Conservation (phyloP, 92 coral and sea anemone genomes). For the Plumapathes pennacea region DNA sequence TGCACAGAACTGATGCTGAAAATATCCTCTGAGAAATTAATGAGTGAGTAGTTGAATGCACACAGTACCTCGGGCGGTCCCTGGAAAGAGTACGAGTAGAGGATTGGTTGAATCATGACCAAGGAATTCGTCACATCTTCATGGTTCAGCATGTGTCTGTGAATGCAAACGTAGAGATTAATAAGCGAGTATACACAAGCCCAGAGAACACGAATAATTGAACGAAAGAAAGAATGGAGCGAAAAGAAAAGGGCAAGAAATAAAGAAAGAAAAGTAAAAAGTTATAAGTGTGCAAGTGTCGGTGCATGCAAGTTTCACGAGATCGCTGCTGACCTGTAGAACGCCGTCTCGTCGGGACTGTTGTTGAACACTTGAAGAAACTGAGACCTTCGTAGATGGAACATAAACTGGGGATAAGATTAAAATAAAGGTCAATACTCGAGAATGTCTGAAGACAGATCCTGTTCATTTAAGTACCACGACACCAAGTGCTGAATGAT, state of each 20-base stretch:
- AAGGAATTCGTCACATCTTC: slow-evolving; percentile 95
- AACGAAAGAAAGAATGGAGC: background rate
- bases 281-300: too few species aligned
- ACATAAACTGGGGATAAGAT: slow-evolving; percentile 99
- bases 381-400: slow-evolving; percentile 94
- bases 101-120: slow-evolving; percentile 95
- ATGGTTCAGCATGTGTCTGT: slow-evolving; percentile 89
- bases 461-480: too few species aligned
- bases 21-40: too few species aligned
- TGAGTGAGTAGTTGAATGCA: too few species aligned
- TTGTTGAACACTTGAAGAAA: slow-evolving; percentile 96
- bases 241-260: background rate
- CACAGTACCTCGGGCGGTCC: slow-evolving; percentile 97
- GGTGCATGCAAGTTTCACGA: too few species aligned
- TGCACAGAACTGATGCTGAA: background rate
- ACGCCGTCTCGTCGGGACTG: slow-evolving; percentile 99
- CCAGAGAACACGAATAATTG: too few species aligned
- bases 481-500: too few species aligned
- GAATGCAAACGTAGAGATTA: background rate
- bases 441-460: too few species aligned
- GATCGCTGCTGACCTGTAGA: slow-evolving; percentile 67
- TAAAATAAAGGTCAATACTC: too few species aligned
- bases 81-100: slow-evolving; percentile 94
- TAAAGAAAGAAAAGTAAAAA: too few species aligned
- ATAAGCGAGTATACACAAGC: too few species aligned